A percentile compares a stretch with the other conserved stretches of the same genome.
These are phyloP conservation scores for Syncerus caffer DNA, from an alignment of 2,797 vertebrate genomes.

Conservation along the genomic window DNA sequence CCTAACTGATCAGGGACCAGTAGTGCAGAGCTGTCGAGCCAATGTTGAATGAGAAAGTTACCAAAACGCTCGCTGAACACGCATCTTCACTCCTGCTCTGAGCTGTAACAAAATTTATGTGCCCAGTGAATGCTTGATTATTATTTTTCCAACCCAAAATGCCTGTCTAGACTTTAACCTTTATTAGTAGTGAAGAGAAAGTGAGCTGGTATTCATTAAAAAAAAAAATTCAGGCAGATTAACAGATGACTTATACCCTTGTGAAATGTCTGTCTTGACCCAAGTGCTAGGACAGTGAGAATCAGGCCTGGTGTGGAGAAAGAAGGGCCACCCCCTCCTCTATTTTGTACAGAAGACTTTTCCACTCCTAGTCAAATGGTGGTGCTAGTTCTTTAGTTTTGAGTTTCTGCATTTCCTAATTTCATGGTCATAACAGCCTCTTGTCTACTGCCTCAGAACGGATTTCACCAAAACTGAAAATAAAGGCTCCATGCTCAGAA, in stretches of 20 bases:
- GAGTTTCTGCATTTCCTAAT: constrained; percentile 81
- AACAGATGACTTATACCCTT: constrained; percentile 56
- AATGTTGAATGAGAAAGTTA: not conserved
- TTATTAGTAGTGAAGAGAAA: constrained; percentile 70
- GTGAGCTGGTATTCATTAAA: constrained; percentile 60
- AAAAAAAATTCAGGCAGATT: constrained; percentile 55
- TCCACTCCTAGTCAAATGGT: constrained; percentile 85
- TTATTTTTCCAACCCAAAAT: not conserved
- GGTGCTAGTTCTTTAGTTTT: constrained; percentile 88
- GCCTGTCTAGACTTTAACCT: constrained; percentile 39
- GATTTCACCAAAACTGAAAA: constrained; percentile 84
- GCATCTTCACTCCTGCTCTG: not conserved
- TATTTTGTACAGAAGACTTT: constrained; percentile 74
- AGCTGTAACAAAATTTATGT: not conserved
- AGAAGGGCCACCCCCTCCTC: constrained; percentile 51
- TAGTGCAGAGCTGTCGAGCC: not conserved
- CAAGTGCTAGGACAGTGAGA: constrained; percentile 51
- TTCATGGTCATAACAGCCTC: constrained; percentile 83
- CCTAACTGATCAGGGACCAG: not conserved
- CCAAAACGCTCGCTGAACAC: not conserved
- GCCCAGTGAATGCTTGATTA: not conserved
- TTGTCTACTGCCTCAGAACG: constrained; percentile 81
- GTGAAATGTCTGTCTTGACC: constrained; percentile 41
- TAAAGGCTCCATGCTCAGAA: constrained; percentile 82
- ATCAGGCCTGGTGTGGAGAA: constrained; percentile 30